Base-by-base conservation (phyloP, 2,797 vertebrate species). In the Manis crassicaudata region DNA sequence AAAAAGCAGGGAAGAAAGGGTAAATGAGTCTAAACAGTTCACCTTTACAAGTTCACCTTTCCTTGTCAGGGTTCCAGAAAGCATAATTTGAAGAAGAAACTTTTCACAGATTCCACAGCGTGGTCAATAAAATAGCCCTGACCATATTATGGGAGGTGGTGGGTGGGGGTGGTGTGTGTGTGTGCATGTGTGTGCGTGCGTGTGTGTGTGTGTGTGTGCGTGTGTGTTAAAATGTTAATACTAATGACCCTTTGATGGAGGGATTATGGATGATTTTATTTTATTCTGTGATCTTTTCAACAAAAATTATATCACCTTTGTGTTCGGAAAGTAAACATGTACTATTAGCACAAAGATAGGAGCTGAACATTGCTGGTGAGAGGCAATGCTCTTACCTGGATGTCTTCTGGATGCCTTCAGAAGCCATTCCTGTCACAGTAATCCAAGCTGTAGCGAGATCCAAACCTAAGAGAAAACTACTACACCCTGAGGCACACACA, bases 121-220 rank as follows among this genome's bases (percentile, higher is more conserved):
- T 97, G 72, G 62, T 95, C 73, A 92, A 65, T 84, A 86, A 92
- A 93, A 90, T 56, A 91, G 29, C 50, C 84, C 46, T 95, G n/a
- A 67, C 85, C 79, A 87, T 54, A 92, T 40, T 35, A 35, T 35
- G 35, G 35, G n/a, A n/a, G n/a, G n/a, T n/a, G n/a, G n/a, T n/a
- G n/a, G n/a, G n/a, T n/a, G n/a, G n/a, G n/a, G n/a, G n/a, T n/a
- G n/a, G 35, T 35, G 37, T 40, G 37, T 40, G 37, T 40, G 37
- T 40, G 37, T 40, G 43, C 7, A 6, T 43, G 43, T 43, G 43
- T 46, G 43, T 46, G 43, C 9, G 43, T 46, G 43, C 10, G 43
- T 46, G 43, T 46, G 46, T 46, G 46, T 46, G 46, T 46, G 46
- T 46, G 46, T 46, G 46, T 46, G 46, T 46, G 46, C 12, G 46